Percentiles rank a stretch among this genome's conserved stretches.
Evolutionary conservation across 2,113 vertebrate species (phyloP).

Genomic region (Alectura lathami): DNA sequence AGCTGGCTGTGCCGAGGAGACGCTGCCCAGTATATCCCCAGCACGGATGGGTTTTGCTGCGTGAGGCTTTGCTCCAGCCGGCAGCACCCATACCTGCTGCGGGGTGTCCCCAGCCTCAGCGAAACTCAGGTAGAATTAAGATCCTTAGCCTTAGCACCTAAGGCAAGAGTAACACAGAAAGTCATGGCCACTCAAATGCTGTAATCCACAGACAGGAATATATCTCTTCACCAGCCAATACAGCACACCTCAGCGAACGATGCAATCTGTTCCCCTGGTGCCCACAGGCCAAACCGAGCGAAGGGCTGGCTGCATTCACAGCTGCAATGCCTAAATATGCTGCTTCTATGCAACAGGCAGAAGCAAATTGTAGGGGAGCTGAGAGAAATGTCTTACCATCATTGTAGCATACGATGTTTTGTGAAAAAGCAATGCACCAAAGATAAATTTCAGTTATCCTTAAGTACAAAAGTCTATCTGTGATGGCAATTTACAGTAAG

Average conservation of each 20-base stretch:
- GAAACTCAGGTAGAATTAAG: not conserved
- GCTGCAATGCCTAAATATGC: not conserved
- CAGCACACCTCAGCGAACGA: not conserved
- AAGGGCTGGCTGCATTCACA: not conserved
- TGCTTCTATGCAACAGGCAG: not conserved
- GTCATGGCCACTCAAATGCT: fast-evolving
- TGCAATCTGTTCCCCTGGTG: not conserved
- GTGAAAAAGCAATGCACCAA: not conserved
- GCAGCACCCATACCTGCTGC: not conserved
- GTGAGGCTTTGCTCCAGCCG: not conserved
- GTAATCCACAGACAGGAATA: fast-evolving
- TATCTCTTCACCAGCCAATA: not conserved
- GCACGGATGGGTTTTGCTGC: fast-evolving
- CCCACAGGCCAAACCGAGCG: not conserved
- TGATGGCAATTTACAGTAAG: not conserved
- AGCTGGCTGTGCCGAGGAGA: not conserved
- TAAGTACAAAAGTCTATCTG: not conserved
- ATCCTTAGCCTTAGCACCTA: not conserved
- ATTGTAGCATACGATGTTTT: not conserved
- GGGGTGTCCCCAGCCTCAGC: fast-evolving
- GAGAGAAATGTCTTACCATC: not conserved
- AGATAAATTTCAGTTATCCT: not conserved
- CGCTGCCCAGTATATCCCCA: not conserved
- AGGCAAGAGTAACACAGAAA: not conserved
- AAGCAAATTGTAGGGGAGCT: not conserved